Conservation (phyloP, 1,140 invertebrate genomes). For the Anoplophora glabripennis region DNA sequence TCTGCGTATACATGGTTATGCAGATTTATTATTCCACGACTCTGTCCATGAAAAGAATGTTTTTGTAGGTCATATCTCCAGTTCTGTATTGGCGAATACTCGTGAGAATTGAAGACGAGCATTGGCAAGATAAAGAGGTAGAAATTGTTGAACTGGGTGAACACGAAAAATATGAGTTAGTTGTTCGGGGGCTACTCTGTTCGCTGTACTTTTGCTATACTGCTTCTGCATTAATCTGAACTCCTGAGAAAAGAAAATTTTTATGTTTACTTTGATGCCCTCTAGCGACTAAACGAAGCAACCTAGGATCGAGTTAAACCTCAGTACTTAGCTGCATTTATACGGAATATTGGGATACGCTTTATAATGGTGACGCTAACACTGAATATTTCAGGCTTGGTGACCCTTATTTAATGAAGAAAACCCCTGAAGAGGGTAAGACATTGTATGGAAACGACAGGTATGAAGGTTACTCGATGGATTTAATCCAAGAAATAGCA, state of each 20-base stretch:
- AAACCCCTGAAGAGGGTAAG: slow-evolving; percentile 50
- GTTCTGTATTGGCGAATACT: too few species aligned
- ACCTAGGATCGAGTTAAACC: slow-evolving; percentile 1
- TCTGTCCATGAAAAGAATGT: too few species aligned
- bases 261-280: background rate
- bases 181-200: too few species aligned
- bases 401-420: slow-evolving; percentile 70
- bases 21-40: too few species aligned
- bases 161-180: too few species aligned
- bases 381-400: slow-evolving; percentile 53
- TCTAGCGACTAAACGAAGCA: background rate
- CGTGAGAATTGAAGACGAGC: too few species aligned
- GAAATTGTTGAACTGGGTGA: too few species aligned
- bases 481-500: slow-evolving; percentile 74
- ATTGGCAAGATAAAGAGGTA: too few species aligned
- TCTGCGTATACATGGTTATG: too few species aligned
- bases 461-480: slow-evolving; percentile 80
- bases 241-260: background rate
- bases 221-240: background rate
- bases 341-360: slow-evolving; percentile 31
- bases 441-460: slow-evolving; percentile 56
- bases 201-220: background rate
- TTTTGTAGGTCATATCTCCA: too few species aligned
- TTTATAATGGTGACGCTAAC: slow-evolving; percentile 30
- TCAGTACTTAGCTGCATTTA: background rate